These are phyloP conservation scores for Platysternon megacephalum DNA, from an alignment of 2,113 vertebrate genomes.

Conservation along the genomic window DNA sequence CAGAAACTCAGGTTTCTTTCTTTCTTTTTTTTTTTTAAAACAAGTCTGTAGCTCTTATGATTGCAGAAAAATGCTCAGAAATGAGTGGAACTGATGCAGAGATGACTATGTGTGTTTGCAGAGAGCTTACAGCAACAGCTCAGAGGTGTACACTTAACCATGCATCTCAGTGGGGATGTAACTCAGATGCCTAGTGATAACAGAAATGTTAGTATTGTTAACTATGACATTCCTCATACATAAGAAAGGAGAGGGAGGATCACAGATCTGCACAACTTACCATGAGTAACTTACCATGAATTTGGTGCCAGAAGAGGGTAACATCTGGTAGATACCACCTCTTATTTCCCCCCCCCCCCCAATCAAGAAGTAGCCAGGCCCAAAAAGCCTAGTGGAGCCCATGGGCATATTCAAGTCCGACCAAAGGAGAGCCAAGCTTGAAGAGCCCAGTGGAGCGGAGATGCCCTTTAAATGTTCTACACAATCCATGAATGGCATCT, in stretches of 20 bases:
- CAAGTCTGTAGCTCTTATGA: no score
- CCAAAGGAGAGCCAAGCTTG: background rate
- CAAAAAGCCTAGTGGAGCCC: background rate
- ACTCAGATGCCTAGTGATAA: background rate
- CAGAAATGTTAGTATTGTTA: background rate
- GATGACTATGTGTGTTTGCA: background rate
- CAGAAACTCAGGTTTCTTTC: background rate
- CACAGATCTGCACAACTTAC: background rate
- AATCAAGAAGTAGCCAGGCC: background rate
- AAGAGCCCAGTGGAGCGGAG: background rate
- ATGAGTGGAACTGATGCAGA: background rate
- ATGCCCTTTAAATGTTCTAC: background rate
- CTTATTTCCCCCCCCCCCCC: fast-evolving
- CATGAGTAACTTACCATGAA: background rate
- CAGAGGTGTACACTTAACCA: background rate
- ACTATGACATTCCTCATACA: background rate
- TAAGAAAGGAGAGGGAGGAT: background rate
- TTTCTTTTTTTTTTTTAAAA: background rate
- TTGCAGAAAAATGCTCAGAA: background rate
- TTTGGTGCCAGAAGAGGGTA: fast-evolving
- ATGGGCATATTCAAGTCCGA: background rate
- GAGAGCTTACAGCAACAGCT: background rate
- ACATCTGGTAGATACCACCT: background rate
- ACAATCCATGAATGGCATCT: background rate
- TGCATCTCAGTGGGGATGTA: background rate